Base-by-base conservation (phyloP, 2,797 vertebrate genomes). In the Lagocephalus sceleratus region DNA sequence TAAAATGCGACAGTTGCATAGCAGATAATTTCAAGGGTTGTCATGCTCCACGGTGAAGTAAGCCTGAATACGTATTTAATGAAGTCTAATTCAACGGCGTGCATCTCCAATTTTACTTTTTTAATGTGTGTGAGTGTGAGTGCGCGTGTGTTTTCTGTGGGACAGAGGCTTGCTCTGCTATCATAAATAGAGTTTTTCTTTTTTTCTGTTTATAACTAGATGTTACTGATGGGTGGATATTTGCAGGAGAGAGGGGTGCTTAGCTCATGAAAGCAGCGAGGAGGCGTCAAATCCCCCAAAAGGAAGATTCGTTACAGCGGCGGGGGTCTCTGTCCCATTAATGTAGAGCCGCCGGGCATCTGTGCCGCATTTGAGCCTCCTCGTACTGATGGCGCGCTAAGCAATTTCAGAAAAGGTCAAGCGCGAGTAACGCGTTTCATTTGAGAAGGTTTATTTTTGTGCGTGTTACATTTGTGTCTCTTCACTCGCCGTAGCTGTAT, bases 51-150 rank as follows among this genome's bases (percentile, higher is more conserved):
- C 52, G 6, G 57, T 54, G 60, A 79, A 63, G 66, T 68, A 76
- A 82, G 62, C 71, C 80, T 76, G 74, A 69, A 72, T 47, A 74
- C 68, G 51, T 76, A 66, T 78, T 73, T 75, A 55, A 79, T 79
- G 54, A 78, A 68, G 59, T 75, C 54, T 72, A 73, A 70, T 65
- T 66, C 54, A 41, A 66, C 74, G 41, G 76, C 59, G 47, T 61
- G 59, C 63, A 38, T 55, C 55, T 63, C 47, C 0, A 21, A 48
- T 78, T 73, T 35, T 35, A 35, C 32, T 35, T 38, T 63, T 48
- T 73, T 73, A 58, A 44, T 68, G 61, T 64, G 61, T 72, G 63
- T 51, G 43, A 60, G 58, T 70, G 48, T n/a, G 47, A 51, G 32
- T 64, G 38, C n/a, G n/a, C 14, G 29, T 29, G 32, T 35, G 11